phyloP scores from a whole-genome alignment of 53 echinoderm and acorn worm genomes.

The Holothuria leucospilota region DNA sequence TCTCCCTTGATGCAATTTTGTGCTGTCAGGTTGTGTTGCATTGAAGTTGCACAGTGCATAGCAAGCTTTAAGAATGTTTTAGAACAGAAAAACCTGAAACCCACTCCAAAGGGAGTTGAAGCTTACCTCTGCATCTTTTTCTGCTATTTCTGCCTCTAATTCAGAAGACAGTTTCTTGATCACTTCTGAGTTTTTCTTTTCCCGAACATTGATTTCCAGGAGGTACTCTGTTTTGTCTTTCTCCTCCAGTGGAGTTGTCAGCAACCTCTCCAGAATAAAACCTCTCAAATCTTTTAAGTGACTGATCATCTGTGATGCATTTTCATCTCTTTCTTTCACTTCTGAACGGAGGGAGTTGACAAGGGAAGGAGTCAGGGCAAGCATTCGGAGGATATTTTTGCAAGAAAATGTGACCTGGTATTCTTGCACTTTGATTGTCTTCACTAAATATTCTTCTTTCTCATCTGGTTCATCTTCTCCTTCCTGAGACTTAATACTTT shows the following conservation, averaged over 20 bases:
- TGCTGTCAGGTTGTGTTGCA: too few relatives aligned
- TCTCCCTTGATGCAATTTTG: too few relatives aligned
- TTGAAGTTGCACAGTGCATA: too few relatives aligned
- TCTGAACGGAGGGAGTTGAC: constrained; percentile 80
- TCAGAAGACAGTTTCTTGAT: constrained; percentile 92
- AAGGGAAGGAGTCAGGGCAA: constrained; percentile 83
- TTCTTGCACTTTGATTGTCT: constrained; percentile 62
- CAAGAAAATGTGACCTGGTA: constrained; percentile 81
- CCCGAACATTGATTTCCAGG: constrained; percentile 85
- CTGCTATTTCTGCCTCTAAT: constrained; percentile 79
- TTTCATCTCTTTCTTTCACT: constrained; percentile 71
- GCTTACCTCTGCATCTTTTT: constrained; percentile 88
- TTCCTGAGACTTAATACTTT: constrained; percentile 45
- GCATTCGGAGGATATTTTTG: constrained; percentile 80
- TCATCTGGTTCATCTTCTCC: constrained; percentile 62
- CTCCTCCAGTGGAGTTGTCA: constrained; percentile 95
- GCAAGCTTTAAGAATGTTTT: too few relatives aligned
- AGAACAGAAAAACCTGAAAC: too few relatives aligned
- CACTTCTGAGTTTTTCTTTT: constrained; percentile 91
- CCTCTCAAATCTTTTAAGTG: constrained; percentile 83
- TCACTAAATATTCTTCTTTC: constrained; percentile 69
- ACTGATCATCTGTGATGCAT: constrained; percentile 71
- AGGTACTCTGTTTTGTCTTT: constrained; percentile 94
- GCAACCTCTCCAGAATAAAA: constrained; percentile 88
- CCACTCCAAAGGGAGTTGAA: too few relatives aligned